Evolutionary conservation across 2,797 vertebrate genomes (phyloP).

Genomic region (Thalassophryne amazonica): DNA sequence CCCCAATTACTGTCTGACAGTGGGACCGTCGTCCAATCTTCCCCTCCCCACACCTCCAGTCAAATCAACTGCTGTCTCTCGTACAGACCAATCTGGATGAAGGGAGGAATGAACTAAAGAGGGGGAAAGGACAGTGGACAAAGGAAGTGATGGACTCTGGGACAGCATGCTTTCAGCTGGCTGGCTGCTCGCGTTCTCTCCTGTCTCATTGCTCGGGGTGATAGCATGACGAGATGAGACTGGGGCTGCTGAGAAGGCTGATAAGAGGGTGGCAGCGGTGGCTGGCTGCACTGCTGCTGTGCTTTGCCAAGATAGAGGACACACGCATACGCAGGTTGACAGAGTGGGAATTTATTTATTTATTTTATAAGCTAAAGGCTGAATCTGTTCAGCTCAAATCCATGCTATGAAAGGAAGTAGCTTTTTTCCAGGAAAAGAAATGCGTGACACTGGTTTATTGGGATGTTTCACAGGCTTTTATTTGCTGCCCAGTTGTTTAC

Average conservation of each 20-base stretch:
- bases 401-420: constrained; percentile 2
- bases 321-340: constrained; percentile 28
- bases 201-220: constrained; percentile 73
- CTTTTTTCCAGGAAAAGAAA: constrained; percentile 15
- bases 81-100: constrained; percentile 64
- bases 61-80: constrained; percentile 66
- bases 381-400: constrained; percentile 17
- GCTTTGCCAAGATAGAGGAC: constrained; percentile 50
- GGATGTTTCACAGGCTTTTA: not conserved
- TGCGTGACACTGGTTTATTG: not conserved
- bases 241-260: constrained; percentile 67
- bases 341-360: not conserved
- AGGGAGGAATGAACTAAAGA: constrained; percentile 56
- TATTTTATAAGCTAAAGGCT: constrained; percentile 15
- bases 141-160: constrained; percentile 57
- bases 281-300: constrained; percentile 54
- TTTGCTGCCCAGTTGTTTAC: not conserved
- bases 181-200: constrained; percentile 58
- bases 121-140: constrained; percentile 25
- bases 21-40: constrained; percentile 67
- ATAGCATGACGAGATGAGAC: constrained; percentile 73
- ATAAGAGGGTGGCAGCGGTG: constrained; percentile 64
- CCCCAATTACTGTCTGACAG: constrained; percentile 72
- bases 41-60: constrained; percentile 62
- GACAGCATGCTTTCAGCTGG: constrained; percentile 62